A percentile compares a stretch with the other conserved stretches of the same genome.
These are phyloP conservation scores for Xanthorhoe spadicearia DNA, from an alignment of 2,888 invertebrate genomes.

Conservation along the genomic window DNA sequence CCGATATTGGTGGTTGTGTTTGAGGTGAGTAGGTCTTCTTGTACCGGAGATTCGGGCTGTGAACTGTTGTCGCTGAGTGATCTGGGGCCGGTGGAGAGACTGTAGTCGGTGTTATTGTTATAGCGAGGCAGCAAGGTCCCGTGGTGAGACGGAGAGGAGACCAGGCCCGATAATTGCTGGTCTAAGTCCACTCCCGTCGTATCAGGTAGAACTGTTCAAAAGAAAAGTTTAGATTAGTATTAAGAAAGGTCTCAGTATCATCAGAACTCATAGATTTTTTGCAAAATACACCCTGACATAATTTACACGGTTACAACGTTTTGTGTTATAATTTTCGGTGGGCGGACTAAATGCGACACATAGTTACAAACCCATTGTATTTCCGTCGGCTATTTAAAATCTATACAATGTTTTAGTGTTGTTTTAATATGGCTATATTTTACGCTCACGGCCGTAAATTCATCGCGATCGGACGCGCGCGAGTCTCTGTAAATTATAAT, in stretches of 20 bases:
- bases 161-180: slow-evolving; percentile 88
- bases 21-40: slow-evolving; percentile 89
- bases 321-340: not conserved
- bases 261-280: not conserved
- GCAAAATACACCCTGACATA: too few species aligned
- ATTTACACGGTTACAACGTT: too few species aligned
- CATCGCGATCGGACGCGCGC: slow-evolving; percentile 72
- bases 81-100: slow-evolving; percentile 88
- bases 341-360: not conserved
- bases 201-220: slow-evolving; percentile 89
- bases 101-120: slow-evolving; percentile 87
- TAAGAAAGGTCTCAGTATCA: not conserved
- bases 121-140: slow-evolving; percentile 88
- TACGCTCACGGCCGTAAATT: slow-evolving; percentile 77
- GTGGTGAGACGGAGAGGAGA: slow-evolving; percentile 84
- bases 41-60: slow-evolving; percentile 92
- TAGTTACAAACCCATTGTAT: slow-evolving; percentile 24
- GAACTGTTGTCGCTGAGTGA: slow-evolving; percentile 93
- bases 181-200: slow-evolving; percentile 90
- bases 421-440: slow-evolving; percentile 72
- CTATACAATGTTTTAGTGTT: slow-evolving; percentile 52
- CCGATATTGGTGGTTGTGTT: slow-evolving; percentile 86
- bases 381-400: slow-evolving; percentile 32
- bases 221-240: slow-evolving; percentile 29
- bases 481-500: slow-evolving; percentile 79